A percentile compares a stretch with the other conserved stretches of the same genome.
phyloP scores from a whole-genome alignment of 2,797 vertebrate species.

The Hapalemur alaotrensis region DNA sequence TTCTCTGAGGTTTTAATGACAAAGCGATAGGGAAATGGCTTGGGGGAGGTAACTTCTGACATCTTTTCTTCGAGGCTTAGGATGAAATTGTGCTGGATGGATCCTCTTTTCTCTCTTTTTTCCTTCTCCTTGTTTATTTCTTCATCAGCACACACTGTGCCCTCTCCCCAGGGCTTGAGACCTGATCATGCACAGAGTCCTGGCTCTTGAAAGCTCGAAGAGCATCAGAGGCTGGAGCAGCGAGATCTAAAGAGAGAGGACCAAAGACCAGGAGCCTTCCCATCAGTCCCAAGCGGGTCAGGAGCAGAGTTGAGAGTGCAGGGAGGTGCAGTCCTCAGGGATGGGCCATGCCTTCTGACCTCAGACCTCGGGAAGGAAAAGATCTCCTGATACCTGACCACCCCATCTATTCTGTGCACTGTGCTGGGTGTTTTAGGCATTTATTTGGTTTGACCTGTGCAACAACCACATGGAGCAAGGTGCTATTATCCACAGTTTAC shows the following conservation, averaged over 20 bases:
- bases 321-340: background rate
- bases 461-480: background rate
- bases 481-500: background rate
- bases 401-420: no score
- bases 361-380: background rate
- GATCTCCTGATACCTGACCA: background rate
- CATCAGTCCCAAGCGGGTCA: background rate
- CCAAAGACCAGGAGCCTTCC: background rate
- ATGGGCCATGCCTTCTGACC: background rate
- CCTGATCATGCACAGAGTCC: background rate
- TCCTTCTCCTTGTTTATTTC: background rate
- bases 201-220: background rate
- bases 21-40: background rate
- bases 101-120: background rate
- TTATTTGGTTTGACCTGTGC: background rate
- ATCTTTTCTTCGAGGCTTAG: background rate
- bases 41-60: background rate
- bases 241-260: background rate
- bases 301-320: background rate
- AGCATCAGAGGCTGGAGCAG: background rate
- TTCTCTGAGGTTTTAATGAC: background rate
- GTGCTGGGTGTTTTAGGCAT: background rate
- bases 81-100: background rate
- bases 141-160: background rate
- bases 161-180: background rate